phyloP scores from a whole-genome alignment of 2,113 vertebrate species.

The Aepyceros melampus region DNA sequence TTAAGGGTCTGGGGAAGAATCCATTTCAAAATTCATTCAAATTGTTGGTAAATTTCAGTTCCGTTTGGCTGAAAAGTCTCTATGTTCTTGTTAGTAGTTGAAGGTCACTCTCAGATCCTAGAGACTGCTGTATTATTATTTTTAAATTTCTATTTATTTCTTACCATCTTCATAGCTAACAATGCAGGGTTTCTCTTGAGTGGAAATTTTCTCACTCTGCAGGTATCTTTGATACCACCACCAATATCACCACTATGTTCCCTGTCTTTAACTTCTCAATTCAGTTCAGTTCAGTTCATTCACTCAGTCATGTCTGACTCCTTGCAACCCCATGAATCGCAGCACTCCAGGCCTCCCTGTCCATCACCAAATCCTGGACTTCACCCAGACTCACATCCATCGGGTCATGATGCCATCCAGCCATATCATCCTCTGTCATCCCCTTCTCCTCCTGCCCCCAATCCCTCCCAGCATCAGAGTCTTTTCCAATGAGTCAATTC shows the following conservation, averaged over 20 bases:
- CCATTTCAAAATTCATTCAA: neutral
- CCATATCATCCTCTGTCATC: too few relatives aligned
- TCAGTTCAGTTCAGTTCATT: too few relatives aligned
- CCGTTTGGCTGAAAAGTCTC: neutral
- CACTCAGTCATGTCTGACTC: too few relatives aligned
- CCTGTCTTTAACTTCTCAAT: neutral
- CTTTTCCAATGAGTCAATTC: too few relatives aligned
- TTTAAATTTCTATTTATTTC: neutral
- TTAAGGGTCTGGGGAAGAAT: neutral
- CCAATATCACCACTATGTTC: neutral
- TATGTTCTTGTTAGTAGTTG: neutral
- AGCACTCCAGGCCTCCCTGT: too few relatives aligned
- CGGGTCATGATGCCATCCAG: too few relatives aligned
- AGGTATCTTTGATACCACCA: neutral
- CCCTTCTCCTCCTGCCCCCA: too few relatives aligned
- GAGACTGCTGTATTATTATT: neutral
- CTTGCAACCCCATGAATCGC: too few relatives aligned
- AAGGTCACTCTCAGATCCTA: neutral
- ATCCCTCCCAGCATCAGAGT: too few relatives aligned
- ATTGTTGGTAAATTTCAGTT: neutral
- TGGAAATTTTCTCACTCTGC: neutral
- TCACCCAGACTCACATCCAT: too few relatives aligned
- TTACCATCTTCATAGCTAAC: neutral
- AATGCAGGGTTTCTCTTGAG: neutral
- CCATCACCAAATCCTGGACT: too few relatives aligned